A percentile compares a stretch with the other conserved stretches of the same genome.
phyloP scores from a whole-genome alignment of 2,113 vertebrate genomes.

The Pseudolaguvia tuberculata region DNA sequence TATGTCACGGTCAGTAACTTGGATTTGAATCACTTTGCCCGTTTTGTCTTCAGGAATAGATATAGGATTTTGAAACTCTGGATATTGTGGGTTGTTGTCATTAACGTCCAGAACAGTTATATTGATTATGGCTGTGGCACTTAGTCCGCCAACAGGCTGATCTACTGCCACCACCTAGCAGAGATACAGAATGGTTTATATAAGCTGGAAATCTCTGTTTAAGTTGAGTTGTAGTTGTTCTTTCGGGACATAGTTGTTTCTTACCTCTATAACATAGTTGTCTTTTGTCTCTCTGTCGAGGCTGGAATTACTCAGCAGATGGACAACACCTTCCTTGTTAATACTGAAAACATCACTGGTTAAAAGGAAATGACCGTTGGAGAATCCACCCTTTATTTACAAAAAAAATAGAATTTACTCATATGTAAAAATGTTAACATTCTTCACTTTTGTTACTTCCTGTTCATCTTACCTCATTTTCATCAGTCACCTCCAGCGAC shows the following conservation, averaged over 20 bases:
- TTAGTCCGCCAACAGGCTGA: conserved; percentile 55
- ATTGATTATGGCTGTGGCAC: conserved; percentile 63
- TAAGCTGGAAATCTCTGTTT: not conserved
- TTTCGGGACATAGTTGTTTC: not conserved
- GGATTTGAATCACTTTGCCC: conserved; percentile 49
- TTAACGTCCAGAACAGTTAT: conserved; percentile 73
- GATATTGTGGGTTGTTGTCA: conserved; percentile 75
- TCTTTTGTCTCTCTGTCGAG: conserved; percentile 72
- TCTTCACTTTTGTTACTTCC: not conserved
- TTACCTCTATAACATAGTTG: conserved; percentile 66
- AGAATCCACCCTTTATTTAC: conserved; percentile 65
- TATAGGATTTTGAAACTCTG: conserved; percentile 56
- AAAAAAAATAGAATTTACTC: not conserved
- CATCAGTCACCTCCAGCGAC: conserved; percentile 66
- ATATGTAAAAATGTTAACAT: not conserved
- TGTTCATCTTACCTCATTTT: conserved; percentile 64
- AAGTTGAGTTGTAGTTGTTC: not conserved
- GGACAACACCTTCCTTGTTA: conserved; percentile 63
- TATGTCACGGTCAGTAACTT: conserved; percentile 64
- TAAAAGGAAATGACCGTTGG: conserved; percentile 64
- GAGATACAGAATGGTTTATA: not conserved
- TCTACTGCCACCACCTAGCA: conserved; percentile 72
- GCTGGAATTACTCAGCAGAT: conserved; percentile 58
- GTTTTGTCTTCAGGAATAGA: conserved; percentile 57
- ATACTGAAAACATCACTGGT: conserved; percentile 64